Percentiles rank a stretch among this genome's conserved stretches.
Conservation (phyloP, 2,113 vertebrate genomes). For the Caracal caracal region DNA sequence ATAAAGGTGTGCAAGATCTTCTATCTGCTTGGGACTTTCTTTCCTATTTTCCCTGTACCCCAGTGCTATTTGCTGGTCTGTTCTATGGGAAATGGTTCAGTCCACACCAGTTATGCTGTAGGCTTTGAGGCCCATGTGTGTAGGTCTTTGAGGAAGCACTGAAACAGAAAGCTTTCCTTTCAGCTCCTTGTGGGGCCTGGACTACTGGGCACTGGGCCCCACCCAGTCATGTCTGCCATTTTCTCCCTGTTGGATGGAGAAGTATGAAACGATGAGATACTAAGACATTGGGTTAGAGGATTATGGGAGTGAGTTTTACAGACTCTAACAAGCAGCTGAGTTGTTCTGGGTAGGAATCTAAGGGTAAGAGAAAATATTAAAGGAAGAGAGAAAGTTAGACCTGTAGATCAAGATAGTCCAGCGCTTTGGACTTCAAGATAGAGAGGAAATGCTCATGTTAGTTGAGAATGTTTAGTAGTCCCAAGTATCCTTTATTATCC, state of each 20-base stretch:
- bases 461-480: not conserved
- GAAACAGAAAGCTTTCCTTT: not conserved
- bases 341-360: not conserved
- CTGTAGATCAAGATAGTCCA: not conserved
- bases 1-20: not conserved
- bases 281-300: not conserved
- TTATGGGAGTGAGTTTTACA: not conserved
- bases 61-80: not conserved
- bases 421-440: not conserved
- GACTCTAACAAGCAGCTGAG: not conserved
- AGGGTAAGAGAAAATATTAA: not conserved
- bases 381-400: not conserved
- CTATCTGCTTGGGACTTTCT: not conserved
- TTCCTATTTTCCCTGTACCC: not conserved
- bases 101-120: rapidly evolving
- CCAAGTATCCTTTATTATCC: not conserved
- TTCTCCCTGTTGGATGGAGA: not conserved
- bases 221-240: not conserved
- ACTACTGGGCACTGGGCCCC: not conserved
- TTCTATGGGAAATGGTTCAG: not conserved
- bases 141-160: not conserved
- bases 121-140: not conserved
- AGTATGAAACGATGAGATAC: not conserved
- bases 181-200: not conserved
- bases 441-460: not conserved